Conservation (phyloP, 2,888 invertebrate genomes). For the Dynastes maya region DNA sequence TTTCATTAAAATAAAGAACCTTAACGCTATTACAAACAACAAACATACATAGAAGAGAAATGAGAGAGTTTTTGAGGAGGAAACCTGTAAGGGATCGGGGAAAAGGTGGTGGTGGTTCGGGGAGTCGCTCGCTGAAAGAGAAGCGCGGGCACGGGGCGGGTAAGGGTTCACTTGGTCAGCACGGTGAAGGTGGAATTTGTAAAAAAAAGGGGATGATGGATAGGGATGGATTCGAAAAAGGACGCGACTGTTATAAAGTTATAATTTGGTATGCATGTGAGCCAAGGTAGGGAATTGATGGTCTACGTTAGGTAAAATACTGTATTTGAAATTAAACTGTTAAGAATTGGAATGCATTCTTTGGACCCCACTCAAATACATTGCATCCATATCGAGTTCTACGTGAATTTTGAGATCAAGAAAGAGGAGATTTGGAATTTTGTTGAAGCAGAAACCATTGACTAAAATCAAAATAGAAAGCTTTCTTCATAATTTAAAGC, state of each 20-base stretch:
- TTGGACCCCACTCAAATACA: too few relatives aligned
- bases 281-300: too few relatives aligned
- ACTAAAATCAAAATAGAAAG: too few relatives aligned
- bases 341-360: too few relatives aligned
- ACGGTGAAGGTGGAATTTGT: constrained; percentile 15
- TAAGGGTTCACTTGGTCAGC: constrained; percentile 29
- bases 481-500: too few relatives aligned
- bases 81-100: neutral
- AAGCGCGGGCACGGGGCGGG: neutral
- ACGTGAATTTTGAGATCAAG: too few relatives aligned
- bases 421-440: too few relatives aligned
- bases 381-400: too few relatives aligned
- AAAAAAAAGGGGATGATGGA: neutral
- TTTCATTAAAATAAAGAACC: constrained; percentile 59
- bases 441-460: too few relatives aligned
- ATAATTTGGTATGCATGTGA: neutral
- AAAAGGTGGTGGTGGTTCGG: neutral
- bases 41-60: constrained; percentile 41
- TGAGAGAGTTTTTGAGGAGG: constrained; percentile 35
- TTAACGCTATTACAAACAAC: constrained; percentile 45
- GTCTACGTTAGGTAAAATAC: too few relatives aligned
- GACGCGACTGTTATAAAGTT: constrained; percentile 21
- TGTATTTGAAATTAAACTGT: too few relatives aligned
- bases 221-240: neutral
- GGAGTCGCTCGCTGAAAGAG: constrained; percentile 1